A percentile compares a stretch with the other conserved stretches of the same genome.
Conservation (phyloP, 2,113 vertebrate genomes). For the Vulpes ferrilata region DNA sequence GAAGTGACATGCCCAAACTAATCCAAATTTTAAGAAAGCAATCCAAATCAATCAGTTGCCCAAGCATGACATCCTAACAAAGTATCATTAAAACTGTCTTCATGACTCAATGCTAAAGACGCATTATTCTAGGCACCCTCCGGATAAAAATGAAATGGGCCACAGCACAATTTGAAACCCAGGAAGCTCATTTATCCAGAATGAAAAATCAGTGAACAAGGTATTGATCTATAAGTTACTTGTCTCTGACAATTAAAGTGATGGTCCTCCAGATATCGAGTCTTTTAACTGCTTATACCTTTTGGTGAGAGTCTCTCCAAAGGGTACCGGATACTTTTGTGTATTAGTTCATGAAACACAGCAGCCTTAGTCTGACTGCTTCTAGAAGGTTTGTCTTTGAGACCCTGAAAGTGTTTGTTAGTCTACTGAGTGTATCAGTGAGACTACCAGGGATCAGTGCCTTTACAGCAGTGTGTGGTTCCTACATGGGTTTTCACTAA, state of each 20-base stretch:
- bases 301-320: not conserved
- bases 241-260: not conserved
- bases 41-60: not conserved
- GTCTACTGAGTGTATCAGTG: not conserved
- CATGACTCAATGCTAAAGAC: not conserved
- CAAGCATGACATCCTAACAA: not conserved
- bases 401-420: not conserved
- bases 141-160: not conserved
- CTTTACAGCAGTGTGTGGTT: not conserved
- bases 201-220: not conserved
- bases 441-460: not conserved
- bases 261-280: not conserved
- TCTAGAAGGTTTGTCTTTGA: slow-evolving; percentile 30
- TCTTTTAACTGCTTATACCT: not conserved
- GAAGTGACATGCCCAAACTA: not conserved
- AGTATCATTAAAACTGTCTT: not conserved
- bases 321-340: not conserved
- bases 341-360: not conserved
- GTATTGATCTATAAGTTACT: not conserved
- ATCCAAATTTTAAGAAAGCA: not conserved
- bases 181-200: not conserved
- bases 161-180: not conserved
- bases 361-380: not conserved
- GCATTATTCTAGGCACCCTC: not conserved
- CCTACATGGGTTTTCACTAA: not conserved